A percentile compares a stretch with the other conserved stretches of the same genome.
These are phyloP conservation scores for Intellagama lesueurii DNA, from an alignment of 2,797 vertebrate species.

Conservation along the genomic window DNA sequence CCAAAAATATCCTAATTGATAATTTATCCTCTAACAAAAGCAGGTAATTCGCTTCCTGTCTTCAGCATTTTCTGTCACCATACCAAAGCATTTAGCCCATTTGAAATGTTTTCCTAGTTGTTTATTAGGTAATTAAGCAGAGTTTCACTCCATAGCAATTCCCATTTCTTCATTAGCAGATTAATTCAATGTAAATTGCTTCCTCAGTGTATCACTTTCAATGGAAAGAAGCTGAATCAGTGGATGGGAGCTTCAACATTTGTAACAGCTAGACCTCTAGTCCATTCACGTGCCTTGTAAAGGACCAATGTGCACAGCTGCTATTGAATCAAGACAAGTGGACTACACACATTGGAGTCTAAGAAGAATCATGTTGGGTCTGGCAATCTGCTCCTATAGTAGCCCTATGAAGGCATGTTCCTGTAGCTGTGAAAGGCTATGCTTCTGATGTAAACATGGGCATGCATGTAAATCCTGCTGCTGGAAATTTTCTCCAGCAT, in stretches of 20 bases:
- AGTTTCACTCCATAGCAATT: constrained; percentile 32
- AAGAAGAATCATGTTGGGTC: neutral
- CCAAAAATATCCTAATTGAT: neutral
- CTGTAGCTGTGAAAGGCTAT: too few species aligned
- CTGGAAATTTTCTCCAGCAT: too few species aligned
- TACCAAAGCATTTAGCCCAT: constrained; percentile 23
- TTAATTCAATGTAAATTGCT: constrained; percentile 41
- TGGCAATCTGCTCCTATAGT: too few species aligned
- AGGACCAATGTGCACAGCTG: constrained; percentile 16
- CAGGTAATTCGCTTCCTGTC: neutral
- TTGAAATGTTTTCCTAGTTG: constrained; percentile 40
- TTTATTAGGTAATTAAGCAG: constrained; percentile 51
- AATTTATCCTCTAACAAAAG: neutral
- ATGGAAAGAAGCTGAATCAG: constrained; percentile 3
- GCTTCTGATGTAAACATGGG: too few species aligned
- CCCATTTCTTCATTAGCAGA: constrained; percentile 35
- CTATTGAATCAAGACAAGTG: neutral
- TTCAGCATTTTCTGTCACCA: neutral
- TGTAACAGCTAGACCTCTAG: neutral
- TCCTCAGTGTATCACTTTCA: constrained; percentile 7
- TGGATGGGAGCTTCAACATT: constrained; percentile 23
- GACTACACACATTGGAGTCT: neutral
- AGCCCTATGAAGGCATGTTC: too few species aligned
- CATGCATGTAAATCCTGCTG: too few species aligned
- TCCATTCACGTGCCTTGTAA: neutral